Base-by-base conservation (phyloP, 2,113 vertebrate species). In the Carollia perspicillata region DNA sequence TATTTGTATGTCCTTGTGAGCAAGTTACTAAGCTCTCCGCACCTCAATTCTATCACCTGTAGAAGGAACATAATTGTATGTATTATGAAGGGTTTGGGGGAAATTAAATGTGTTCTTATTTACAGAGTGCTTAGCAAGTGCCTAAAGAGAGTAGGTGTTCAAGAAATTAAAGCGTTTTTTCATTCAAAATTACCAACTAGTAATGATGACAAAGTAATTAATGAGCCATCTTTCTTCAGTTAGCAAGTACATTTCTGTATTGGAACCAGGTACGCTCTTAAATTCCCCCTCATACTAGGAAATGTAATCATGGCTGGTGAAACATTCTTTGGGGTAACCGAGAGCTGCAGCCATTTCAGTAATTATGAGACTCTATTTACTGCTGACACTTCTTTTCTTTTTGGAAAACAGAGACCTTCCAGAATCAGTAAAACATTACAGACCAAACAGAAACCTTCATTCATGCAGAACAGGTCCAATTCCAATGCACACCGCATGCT, bases 91-190 rank as follows among this genome's bases (percentile, higher is more conserved):
- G 28, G 6, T 42, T 91, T 87, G 33, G 37, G 42, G 49, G 9
- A 14, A 83, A 66, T 80, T 63, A 33, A 81, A 53, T 69, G 30
- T 26, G 8, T 78, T 83, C 8, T n/a, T 71, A 78, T 83, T 63
- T 65, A 65, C 75, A 74, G 42, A 90, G 42, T 93, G 8, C 37
- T 65, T 90, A 71, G 18, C 22, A 86, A 78, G 16, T 93, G 3
- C 33, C 44, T 92, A 72, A 69, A 84, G 18, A 20, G 55, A 93
- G 18, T 65, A 60, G 9, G 35, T 68, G 26, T 84, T 93, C 26
- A 94, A 91, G 80, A 84, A 68, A 79, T 84, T 65, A 84, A 90
- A 89, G 84, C 72, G 2, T 66, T 53, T n/a, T 53, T 68, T 79
- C 5, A 78, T 83, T 95, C 33, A 72, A 53, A 84, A 37, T 87